A percentile compares a stretch with the other conserved stretches of the same genome.
These are phyloP conservation scores for Dolichallabes microphthalmus DNA, from an alignment of 2,113 vertebrate genomes.

Conservation along the genomic window DNA sequence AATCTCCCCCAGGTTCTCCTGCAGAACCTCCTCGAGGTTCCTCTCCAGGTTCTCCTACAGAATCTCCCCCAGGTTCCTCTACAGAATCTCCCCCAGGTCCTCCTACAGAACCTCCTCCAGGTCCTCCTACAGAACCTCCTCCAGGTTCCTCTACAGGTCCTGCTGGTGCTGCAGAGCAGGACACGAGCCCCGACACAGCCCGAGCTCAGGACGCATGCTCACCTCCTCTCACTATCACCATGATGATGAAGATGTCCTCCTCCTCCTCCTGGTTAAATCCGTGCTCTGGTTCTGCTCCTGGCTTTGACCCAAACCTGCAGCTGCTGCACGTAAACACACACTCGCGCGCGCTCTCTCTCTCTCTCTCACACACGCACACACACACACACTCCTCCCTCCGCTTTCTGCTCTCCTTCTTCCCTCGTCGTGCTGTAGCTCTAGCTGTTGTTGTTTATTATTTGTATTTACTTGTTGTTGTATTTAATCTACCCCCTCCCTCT, in stretches of 20 bases:
- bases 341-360: not conserved
- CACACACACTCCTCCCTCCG: not conserved
- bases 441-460: too few relatives aligned
- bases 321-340: not conserved
- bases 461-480: too few relatives aligned
- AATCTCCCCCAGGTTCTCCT: not conserved
- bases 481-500: too few relatives aligned
- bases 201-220: not conserved
- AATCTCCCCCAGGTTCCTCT: not conserved
- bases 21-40: too few relatives aligned
- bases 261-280: not conserved
- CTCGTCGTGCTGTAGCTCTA: too few relatives aligned
- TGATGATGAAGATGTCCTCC: not conserved
- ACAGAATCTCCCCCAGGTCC: too few relatives aligned
- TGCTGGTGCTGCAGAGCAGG: not conserved
- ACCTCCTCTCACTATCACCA: not conserved
- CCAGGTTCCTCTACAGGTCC: conserved; percentile 2
- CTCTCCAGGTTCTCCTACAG: too few relatives aligned
- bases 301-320: conserved; percentile 18
- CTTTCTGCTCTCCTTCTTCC: not conserved
- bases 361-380: not conserved
- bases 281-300: conserved; percentile 19
- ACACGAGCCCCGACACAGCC: conserved; percentile 16
- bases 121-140: not conserved
- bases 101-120: too few relatives aligned